These are phyloP conservation scores for Orbicella faveolata DNA, from an alignment of 64 coral and sea anemone genomes.

Conservation along the genomic window DNA sequence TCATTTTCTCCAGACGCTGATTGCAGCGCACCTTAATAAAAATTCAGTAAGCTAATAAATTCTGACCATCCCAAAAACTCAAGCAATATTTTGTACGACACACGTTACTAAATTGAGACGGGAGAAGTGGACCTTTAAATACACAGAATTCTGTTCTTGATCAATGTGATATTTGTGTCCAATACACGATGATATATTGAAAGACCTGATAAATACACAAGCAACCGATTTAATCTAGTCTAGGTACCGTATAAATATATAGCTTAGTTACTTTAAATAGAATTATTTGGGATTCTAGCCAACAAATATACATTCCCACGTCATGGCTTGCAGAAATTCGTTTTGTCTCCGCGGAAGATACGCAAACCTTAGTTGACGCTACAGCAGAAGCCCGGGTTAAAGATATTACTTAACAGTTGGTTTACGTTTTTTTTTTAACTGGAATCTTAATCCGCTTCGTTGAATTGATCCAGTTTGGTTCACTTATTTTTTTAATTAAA, in stretches of 20 bases:
- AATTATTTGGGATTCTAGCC: not conserved
- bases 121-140: not conserved
- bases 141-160: not conserved
- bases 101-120: too few species aligned
- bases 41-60: not conserved
- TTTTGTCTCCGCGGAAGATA: not conserved
- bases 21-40: not conserved
- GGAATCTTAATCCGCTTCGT: not conserved
- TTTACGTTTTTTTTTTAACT: not conserved
- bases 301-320: conserved; percentile 2
- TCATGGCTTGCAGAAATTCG: not conserved
- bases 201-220: not conserved
- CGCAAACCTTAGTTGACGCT: not conserved
- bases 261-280: conserved; percentile 34
- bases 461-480: not conserved
- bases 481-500: not conserved
- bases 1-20: too few species aligned
- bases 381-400: not conserved
- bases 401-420: not conserved
- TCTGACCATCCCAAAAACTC: too few species aligned
- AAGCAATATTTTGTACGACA: too few species aligned
- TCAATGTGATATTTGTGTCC: not conserved
- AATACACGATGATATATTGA: not conserved
- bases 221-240: not conserved
- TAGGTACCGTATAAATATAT: conserved; percentile 31